Conservation (phyloP, 2,113 vertebrate genomes). For the Ahaetulla prasina region DNA sequence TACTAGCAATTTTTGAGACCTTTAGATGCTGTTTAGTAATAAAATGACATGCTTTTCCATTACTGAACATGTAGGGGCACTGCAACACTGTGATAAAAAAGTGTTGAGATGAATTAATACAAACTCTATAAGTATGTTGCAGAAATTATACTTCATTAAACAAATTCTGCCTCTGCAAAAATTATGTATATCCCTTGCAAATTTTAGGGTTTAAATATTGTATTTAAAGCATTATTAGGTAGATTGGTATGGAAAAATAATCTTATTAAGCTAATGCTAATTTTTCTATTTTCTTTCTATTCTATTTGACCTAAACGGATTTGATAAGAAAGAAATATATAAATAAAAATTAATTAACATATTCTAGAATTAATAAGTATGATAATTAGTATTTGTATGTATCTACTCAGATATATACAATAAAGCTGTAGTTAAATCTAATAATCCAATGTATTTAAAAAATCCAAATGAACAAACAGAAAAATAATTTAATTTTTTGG, state of each 20-base stretch:
- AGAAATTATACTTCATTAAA: neutral
- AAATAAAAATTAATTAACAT: neutral
- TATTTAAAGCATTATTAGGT: constrained; percentile 10
- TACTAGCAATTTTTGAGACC: neutral
- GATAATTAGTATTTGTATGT: neutral
- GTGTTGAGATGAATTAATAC: constrained; percentile 17
- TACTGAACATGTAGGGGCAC: constrained; percentile 69
- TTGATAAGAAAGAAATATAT: neutral
- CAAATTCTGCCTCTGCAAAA: neutral
- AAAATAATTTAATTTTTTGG: neutral
- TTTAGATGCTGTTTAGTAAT: neutral
- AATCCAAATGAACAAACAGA: neutral
- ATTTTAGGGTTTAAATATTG: constrained; percentile 27
- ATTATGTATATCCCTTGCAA: neutral
- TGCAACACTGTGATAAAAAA: constrained; percentile 55
- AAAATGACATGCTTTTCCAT: constrained; percentile 56
- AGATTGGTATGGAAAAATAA: neutral
- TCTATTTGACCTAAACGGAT: neutral
- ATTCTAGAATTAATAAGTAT: neutral
- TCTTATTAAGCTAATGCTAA: neutral
- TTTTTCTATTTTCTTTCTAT: neutral
- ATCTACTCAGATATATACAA: neutral
- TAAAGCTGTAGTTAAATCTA: neutral
- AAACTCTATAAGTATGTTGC: constrained; percentile 9
- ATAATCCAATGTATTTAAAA: neutral